Percentiles rank a stretch among this genome's conserved stretches.
These are phyloP conservation scores for Drosophila cyrtoloma DNA, from an alignment of 2,888 invertebrate species.

Conservation along the genomic window DNA sequence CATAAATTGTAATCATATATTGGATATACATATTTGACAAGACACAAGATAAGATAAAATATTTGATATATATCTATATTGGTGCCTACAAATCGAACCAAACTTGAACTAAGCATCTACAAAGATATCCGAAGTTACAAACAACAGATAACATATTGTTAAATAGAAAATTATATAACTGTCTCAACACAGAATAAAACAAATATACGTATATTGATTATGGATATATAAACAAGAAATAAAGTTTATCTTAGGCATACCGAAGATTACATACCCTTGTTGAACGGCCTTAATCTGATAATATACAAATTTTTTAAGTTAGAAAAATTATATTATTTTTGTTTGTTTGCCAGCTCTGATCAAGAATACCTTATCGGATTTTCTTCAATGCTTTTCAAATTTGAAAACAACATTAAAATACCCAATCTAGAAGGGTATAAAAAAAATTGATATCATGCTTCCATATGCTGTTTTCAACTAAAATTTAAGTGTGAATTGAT, in stretches of 20 bases:
- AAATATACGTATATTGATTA: background rate
- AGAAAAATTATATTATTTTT: background rate
- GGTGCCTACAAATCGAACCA: slow-evolving; percentile 2
- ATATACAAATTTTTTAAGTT: too few species aligned
- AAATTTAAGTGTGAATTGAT: background rate
- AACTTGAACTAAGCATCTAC: background rate
- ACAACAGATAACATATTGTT: background rate
- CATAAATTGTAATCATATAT: slow-evolving; percentile 34
- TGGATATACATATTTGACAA: slow-evolving; percentile 35
- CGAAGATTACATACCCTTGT: background rate
- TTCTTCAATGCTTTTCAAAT: background rate
- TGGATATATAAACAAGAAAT: background rate
- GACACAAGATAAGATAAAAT: slow-evolving; percentile 26
- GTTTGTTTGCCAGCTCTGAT: background rate
- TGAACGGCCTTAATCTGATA: background rate
- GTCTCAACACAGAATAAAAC: background rate
- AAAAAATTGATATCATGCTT: background rate
- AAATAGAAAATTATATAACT: background rate
- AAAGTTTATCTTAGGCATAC: background rate
- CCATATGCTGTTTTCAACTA: background rate
- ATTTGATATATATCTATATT: background rate
- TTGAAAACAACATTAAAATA: background rate
- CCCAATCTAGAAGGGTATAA: background rate
- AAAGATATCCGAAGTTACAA: background rate
- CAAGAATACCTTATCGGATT: background rate